These are phyloP conservation scores for Mustela nigripes DNA, from an alignment of 2,113 vertebrate species.

Conservation along the genomic window DNA sequence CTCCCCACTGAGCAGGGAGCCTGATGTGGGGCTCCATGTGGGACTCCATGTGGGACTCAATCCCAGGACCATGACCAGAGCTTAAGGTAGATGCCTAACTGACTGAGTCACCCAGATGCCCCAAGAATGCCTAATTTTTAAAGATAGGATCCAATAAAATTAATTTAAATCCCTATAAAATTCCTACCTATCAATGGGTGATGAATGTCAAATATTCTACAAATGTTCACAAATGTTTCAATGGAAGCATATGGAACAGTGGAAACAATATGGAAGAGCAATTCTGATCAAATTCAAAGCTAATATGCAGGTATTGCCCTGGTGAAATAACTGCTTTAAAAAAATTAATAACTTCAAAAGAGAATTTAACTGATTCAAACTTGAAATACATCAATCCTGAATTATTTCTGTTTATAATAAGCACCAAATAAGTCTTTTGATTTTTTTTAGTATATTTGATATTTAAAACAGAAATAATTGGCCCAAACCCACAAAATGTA, in stretches of 20 bases:
- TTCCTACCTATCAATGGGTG: fast-evolving
- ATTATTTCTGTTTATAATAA: background rate
- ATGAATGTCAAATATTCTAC: background rate
- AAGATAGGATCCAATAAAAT: background rate
- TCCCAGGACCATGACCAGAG: no score
- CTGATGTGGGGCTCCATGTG: no score
- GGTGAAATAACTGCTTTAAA: slow-evolving; percentile 9
- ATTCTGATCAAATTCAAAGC: background rate
- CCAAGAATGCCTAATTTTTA: background rate
- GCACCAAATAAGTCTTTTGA: background rate
- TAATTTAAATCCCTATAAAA: background rate
- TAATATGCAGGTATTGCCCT: background rate
- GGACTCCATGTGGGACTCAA: no score
- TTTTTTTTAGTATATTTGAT: background rate
- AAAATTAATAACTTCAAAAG: background rate
- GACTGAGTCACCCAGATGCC: no score
- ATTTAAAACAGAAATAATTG: slow-evolving; percentile 21
- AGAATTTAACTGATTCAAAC: background rate
- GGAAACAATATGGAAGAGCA: background rate
- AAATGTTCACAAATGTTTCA: background rate
- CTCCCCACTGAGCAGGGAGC: no score
- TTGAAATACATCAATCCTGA: background rate
- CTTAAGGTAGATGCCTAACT: no score
- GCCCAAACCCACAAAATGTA: background rate
- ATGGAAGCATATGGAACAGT: background rate